These are phyloP conservation scores for Drosophila jambulina DNA, from an alignment of 1,140 invertebrate genomes.

Conservation along the genomic window DNA sequence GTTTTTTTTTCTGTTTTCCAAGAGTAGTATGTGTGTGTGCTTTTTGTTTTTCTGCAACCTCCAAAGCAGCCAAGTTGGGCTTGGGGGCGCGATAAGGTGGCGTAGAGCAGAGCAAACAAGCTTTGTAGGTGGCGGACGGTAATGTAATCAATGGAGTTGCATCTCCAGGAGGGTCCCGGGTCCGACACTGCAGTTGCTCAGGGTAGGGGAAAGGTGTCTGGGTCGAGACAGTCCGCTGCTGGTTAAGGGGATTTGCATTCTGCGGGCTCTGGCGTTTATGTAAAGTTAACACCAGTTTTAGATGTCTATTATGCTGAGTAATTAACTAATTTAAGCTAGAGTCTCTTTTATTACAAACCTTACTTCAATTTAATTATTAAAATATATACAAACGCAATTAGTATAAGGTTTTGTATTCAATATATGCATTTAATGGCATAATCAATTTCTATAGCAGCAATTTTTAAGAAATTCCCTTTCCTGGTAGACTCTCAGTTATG, in stretches of 20 bases:
- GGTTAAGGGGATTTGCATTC: slow-evolving; percentile 8
- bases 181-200: not conserved
- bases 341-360: not conserved
- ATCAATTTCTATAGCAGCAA: slow-evolving; percentile 12
- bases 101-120: slow-evolving; percentile 43
- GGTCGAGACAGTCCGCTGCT: not conserved
- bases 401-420: not conserved
- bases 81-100: slow-evolving; percentile 42
- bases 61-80: slow-evolving; percentile 26
- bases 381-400: slow-evolving; percentile 7
- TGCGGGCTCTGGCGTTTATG: not conserved
- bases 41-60: slow-evolving; percentile 60
- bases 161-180: slow-evolving; percentile 15
- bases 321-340: not conserved
- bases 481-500: slow-evolving; percentile 25
- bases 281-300: not conserved
- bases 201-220: not conserved
- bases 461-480: slow-evolving; percentile 37
- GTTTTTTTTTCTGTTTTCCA: slow-evolving; percentile 12
- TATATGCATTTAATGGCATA: slow-evolving; percentile 36
- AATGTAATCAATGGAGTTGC: slow-evolving; percentile 43
- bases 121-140: slow-evolving; percentile 42
- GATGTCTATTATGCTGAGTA: too few relatives aligned
- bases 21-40: slow-evolving; percentile 1
- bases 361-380: not conserved